Percentiles rank a stretch among this genome's conserved stretches.
These are phyloP conservation scores for Hedya salicella DNA, from an alignment of 2,888 invertebrate genomes.

Conservation along the genomic window DNA sequence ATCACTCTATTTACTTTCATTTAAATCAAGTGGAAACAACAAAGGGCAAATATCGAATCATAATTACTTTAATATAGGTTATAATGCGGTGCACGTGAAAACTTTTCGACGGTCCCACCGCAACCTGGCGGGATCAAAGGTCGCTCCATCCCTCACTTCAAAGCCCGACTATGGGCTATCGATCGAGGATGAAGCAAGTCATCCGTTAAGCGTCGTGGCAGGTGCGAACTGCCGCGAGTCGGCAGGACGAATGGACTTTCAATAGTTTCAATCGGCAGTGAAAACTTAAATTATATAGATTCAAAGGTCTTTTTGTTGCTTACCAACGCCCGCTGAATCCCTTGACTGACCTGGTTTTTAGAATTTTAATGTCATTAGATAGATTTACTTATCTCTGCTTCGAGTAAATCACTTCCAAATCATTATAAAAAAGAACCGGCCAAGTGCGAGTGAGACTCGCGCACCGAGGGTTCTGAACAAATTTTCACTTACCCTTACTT, in stretches of 20 bases:
- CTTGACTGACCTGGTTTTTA: too few relatives aligned
- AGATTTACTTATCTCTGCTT: too few relatives aligned
- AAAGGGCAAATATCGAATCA: conserved; percentile 2
- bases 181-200: conserved; percentile 36
- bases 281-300: conserved; percentile 7
- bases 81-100: conserved; percentile 29
- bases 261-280: neutral
- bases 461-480: too few relatives aligned
- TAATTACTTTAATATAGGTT: conserved; percentile 2
- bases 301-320: neutral
- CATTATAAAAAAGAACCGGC: too few relatives aligned
- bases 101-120: conserved; percentile 43
- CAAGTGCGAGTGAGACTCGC: too few relatives aligned
- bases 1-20: too few relatives aligned
- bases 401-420: too few relatives aligned
- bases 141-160: conserved; percentile 36
- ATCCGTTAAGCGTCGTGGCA: conserved; percentile 36
- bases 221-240: conserved; percentile 22
- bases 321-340: too few relatives aligned
- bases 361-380: too few relatives aligned
- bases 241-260: conserved; percentile 6
- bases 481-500: too few relatives aligned
- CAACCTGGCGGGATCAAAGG: conserved; percentile 48
- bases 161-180: conserved; percentile 39
- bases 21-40: neutral